A percentile compares a stretch with the other conserved stretches of the same genome.
These are phyloP conservation scores for Piprites chloris DNA, from an alignment of 2,113 vertebrate species.

Conservation along the genomic window DNA sequence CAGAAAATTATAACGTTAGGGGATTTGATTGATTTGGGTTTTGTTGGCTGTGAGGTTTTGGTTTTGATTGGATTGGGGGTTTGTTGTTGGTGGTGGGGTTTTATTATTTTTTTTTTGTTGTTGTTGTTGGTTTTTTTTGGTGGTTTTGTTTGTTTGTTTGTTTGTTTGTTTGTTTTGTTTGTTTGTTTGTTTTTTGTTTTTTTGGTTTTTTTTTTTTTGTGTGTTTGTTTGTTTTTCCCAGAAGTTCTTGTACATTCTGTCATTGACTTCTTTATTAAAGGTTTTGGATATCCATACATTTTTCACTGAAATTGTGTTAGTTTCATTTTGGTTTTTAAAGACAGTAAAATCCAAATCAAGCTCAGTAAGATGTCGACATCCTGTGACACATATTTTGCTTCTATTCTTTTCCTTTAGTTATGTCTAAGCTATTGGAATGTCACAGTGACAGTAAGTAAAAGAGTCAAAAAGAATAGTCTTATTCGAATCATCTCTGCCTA, in stretches of 20 bases:
- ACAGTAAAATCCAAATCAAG: neutral
- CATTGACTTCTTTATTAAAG: neutral
- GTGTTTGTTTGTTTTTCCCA: fast-evolving
- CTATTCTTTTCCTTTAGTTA: neutral
- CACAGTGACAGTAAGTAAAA: neutral
- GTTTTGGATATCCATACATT: neutral
- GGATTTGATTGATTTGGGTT: fast-evolving
- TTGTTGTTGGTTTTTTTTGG: no score
- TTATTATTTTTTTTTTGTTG: neutral
- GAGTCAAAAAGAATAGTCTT: neutral
- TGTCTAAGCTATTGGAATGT: neutral
- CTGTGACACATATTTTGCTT: neutral
- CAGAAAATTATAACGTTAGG: neutral
- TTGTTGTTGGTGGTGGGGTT: no score
- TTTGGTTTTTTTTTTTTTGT: no score
- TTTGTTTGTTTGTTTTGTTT: neutral
- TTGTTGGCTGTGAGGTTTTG: neutral
- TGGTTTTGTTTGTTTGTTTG: neutral
- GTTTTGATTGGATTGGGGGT: neutral
- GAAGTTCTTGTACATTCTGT: neutral
- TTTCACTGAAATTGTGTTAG: neutral
- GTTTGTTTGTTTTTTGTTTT: no score
- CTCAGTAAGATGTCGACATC: neutral
- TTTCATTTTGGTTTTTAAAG: neutral
- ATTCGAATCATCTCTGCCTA: neutral